Evolutionary conservation across 2,888 invertebrate genomes (phyloP).

Genomic region (Folsomia candida): DNA sequence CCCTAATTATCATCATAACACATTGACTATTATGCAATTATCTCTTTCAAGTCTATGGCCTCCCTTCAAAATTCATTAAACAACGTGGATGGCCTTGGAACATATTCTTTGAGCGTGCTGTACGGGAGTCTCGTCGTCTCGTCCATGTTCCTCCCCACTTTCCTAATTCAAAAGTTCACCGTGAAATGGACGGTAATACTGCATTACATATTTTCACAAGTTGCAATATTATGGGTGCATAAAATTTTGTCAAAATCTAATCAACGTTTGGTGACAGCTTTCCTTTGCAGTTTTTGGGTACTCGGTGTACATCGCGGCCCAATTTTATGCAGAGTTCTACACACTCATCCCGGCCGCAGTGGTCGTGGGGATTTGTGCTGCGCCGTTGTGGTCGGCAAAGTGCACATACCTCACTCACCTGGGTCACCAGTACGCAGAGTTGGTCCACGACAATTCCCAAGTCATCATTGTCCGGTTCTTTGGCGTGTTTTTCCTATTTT

Average conservation of each 20-base stretch:
- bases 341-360: constrained; percentile 91
- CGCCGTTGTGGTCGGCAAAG: constrained; percentile 94
- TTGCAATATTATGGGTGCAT: too few relatives aligned
- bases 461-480: constrained; percentile 95
- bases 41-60: too few relatives aligned
- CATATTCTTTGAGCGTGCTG: constrained; percentile 82
- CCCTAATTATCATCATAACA: too few relatives aligned
- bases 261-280: constrained; percentile 64
- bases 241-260: too few relatives aligned
- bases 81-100: constrained; percentile 80
- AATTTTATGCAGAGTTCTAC: constrained; percentile 83
- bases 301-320: constrained; percentile 89
- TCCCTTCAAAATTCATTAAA: constrained; percentile 88
- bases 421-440: constrained; percentile 83
- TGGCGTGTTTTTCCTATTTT: constrained; percentile 91
- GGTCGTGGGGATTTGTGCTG: constrained; percentile 89
- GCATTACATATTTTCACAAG: too few relatives aligned
- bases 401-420: constrained; percentile 85
- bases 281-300: constrained; percentile 86
- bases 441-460: constrained; percentile 81
- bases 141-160: constrained; percentile 92
- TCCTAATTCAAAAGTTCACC: constrained; percentile 86
- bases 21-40: too few relatives aligned
- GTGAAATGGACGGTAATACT: constrained; percentile 99
- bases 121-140: constrained; percentile 61